Conservation (phyloP, 2,888 invertebrate genomes). For the Macaria notata region DNA sequence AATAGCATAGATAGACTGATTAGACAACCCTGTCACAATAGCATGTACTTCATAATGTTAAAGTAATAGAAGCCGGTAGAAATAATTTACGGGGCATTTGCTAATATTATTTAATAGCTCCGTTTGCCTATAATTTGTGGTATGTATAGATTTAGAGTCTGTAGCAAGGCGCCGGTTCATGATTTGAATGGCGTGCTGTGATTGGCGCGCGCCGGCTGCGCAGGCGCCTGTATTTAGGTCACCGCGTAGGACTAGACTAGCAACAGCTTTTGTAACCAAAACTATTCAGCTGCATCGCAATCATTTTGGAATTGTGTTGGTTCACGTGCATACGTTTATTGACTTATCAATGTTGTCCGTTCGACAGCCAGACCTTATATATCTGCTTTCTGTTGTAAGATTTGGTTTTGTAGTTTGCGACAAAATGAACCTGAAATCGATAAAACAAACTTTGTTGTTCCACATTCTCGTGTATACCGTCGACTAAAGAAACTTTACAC, state of each 20-base stretch:
- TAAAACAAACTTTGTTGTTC: slow-evolving; percentile 3
- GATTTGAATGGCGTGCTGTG: slow-evolving; percentile 69
- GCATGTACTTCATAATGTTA: slow-evolving; percentile 28
- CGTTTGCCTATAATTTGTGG: slow-evolving; percentile 57
- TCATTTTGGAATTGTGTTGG: slow-evolving; percentile 19
- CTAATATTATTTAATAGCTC: slow-evolving; percentile 62
- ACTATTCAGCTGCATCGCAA: slow-evolving; percentile 34
- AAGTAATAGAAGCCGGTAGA: slow-evolving; percentile 35
- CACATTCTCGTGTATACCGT: slow-evolving; percentile 1
- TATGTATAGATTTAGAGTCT: slow-evolving; percentile 63
- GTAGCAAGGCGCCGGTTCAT: slow-evolving; percentile 67
- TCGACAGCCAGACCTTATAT: not conserved
- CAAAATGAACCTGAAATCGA: not conserved
- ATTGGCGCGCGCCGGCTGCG: slow-evolving; percentile 74
- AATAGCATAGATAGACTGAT: too few relatives aligned
- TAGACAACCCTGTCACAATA: slow-evolving; percentile 23
- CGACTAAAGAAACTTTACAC: slow-evolving; percentile 13
- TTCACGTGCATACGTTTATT: slow-evolving; percentile 11
- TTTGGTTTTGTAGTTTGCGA: not conserved
- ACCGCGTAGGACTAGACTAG: slow-evolving; percentile 73
- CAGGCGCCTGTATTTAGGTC: slow-evolving; percentile 74
- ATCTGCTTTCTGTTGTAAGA: not conserved
- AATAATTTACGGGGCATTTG: slow-evolving; percentile 59
- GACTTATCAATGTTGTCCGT: slow-evolving; percentile 20
- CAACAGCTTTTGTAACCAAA: slow-evolving; percentile 55